Evolutionary conservation across 2,113 vertebrate species (phyloP).

Genomic region (Tachycineta bicolor): DNA sequence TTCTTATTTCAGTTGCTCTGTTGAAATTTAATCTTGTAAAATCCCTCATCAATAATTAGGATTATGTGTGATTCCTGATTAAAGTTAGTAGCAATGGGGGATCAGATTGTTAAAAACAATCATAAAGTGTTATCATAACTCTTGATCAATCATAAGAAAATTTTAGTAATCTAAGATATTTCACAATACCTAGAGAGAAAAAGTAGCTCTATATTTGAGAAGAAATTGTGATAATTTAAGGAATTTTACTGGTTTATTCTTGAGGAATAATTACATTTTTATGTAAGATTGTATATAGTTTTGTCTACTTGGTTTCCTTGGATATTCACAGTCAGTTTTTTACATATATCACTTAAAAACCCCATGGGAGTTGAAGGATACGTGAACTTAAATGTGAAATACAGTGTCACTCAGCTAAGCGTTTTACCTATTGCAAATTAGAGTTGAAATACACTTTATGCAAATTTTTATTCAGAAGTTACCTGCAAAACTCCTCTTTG

Average conservation of each 20-base stretch:
- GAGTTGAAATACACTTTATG: neutral
- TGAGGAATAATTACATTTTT: neutral
- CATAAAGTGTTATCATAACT: neutral
- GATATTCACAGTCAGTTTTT: neutral
- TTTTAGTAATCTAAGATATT: neutral
- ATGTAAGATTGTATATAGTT: neutral
- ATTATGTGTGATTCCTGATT: neutral
- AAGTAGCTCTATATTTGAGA: neutral
- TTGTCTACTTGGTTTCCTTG: neutral
- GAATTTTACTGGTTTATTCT: neutral
- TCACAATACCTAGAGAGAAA: neutral
- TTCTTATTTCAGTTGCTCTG: neutral
- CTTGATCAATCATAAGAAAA: neutral
- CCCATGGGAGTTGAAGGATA: neutral
- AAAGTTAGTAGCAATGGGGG: neutral
- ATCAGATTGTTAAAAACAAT: neutral
- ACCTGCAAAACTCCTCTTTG: neutral
- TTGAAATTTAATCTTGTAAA: neutral
- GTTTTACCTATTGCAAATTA: neutral
- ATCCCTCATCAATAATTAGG: neutral
- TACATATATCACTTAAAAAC: rapidly evolving
- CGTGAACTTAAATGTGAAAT: neutral
- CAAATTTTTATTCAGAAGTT: neutral
- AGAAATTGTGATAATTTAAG: neutral
- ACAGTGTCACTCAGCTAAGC: neutral